Base-by-base conservation (phyloP, 2,888 invertebrate species). In the Eurytoma californica region DNA sequence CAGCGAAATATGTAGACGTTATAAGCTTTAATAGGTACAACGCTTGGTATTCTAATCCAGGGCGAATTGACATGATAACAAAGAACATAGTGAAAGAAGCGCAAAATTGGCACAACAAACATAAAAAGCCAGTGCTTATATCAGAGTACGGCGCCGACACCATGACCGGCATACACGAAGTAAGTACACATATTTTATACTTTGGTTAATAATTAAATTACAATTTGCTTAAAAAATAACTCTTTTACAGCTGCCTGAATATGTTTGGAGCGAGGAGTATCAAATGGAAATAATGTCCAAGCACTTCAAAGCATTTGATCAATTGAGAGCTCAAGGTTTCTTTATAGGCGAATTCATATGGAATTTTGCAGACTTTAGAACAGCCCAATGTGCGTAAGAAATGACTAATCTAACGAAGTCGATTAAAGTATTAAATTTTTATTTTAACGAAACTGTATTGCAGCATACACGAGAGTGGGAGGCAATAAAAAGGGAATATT, bases 361-460 rank as follows among this genome's bases (percentile, higher is more conserved):
- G 99, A 99, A 99, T 91, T 99, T 99, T 90, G 99, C 99, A 0
- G 99, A 99, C 89, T 99, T 99, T 87, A 96, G 97, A 91, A 99
- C 99, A 9, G 95, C 95, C 67, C 96, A 98, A 92, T 93, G 96
- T 61, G 30, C 5, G 61, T 24, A 28, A 4, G 28, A 60, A 60
- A 16, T 53, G 13, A 3, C 28, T 60, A 2, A 20, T 60, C 20
- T 13, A 3, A 7, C 0, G 20, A 24, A 7, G 30, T 58, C 12
- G 3, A n/a, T 57, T 1, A 9, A 18, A 28, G 24, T 14, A 13
- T 60, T 24, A 0, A 53, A 53, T 53, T 1, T 4, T 14, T 7
- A 53, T 53, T 13, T 14, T 3, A 53, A 39, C 7, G 7, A 13
- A 53, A 53, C 12, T 53, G 2, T 60, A 39, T 70, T 91, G 2